Evolutionary conservation across 2,888 invertebrate genomes (phyloP), one percentile per base, ranked within the genome.

Genomic region (Chrysopilus asiliformis): DNA sequence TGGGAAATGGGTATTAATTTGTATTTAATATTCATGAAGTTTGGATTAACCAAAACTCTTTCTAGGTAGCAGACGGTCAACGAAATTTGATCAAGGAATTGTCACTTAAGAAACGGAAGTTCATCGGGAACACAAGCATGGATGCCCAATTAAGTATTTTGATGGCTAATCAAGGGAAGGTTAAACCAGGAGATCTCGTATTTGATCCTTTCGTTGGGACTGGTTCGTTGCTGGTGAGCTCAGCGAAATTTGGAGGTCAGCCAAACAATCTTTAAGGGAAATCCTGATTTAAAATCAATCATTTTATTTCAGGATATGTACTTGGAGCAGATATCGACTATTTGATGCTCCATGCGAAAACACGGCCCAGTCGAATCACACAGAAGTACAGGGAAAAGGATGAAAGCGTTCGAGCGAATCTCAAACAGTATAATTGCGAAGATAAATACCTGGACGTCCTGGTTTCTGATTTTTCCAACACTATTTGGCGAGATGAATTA

Each of bases 61-160:
- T 27, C 12, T 16, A 91, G 90, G 63, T 97, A 50, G 74, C 76
- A 9, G 79, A 82, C 55, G 94, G 95, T 0, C 83, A 89, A 52
- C 70, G 93, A 15, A 76, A 83, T 44, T 64, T 83, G 10, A 84
- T 94, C 35, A 71, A 77, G 42, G 72, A 75, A 34, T 74, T 89
- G 44, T 87, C 90, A 0, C 60, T 98, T 20, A 91, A 91, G 63
- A 81, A 76, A 29, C 73, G 98, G 2, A 83, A 83, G 60, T 98
- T 97, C 60, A 95, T 98, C 51, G 93, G 94, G 10, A 98, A 97
- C 60, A 98, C 98, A 0, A 91, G 90, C 47, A 98, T 98, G 98
- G 97, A 99, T 58, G 83, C 97, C 0, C 85, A 87, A 50, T 67
- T 99, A 5, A 82, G 95, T 1, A 64, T 98, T 32, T 66, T 99